phyloP scores from a whole-genome alignment of 2,797 vertebrate genomes.

The Takifugu ocellatus region DNA sequence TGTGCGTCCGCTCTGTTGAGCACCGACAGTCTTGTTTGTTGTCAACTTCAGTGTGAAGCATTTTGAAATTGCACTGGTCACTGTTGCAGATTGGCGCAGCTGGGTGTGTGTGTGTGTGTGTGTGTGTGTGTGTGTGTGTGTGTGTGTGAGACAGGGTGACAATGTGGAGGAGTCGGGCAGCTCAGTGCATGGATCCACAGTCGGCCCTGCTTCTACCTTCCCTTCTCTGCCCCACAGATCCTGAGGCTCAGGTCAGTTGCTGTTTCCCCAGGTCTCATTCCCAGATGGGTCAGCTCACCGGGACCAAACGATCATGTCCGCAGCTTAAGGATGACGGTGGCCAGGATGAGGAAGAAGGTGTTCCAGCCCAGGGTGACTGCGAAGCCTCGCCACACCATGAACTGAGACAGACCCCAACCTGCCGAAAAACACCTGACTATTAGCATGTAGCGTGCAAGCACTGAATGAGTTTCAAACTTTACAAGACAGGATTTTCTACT shows the following conservation, averaged over 20 bases:
- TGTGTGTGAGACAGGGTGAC: constrained; percentile 10
- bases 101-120: constrained; percentile 7
- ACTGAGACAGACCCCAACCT: constrained; percentile 77
- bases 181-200: constrained; percentile 20
- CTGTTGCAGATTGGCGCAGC: constrained; percentile 28
- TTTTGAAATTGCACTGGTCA: constrained; percentile 29
- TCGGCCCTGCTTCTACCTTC: constrained; percentile 1
- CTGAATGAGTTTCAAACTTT: no score
- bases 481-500: no score
- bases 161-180: constrained; percentile 18
- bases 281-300: background rate
- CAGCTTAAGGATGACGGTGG: constrained; percentile 80
- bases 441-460: no score
- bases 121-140: constrained; percentile 14
- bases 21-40: constrained; percentile 1
- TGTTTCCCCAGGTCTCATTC: constrained; percentile 17
- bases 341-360: constrained; percentile 78
- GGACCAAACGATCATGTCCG: constrained; percentile 59
- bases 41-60: constrained; percentile 26
- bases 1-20: background rate
- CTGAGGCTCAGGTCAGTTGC: constrained; percentile 14
- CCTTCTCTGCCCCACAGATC: constrained; percentile 14
- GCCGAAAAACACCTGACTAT: background rate
- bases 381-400: constrained; percentile 83
- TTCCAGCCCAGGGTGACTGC: constrained; percentile 79